Evolutionary conservation across 2,888 invertebrate species (phyloP).

Genomic region (Noctua janthe): DNA sequence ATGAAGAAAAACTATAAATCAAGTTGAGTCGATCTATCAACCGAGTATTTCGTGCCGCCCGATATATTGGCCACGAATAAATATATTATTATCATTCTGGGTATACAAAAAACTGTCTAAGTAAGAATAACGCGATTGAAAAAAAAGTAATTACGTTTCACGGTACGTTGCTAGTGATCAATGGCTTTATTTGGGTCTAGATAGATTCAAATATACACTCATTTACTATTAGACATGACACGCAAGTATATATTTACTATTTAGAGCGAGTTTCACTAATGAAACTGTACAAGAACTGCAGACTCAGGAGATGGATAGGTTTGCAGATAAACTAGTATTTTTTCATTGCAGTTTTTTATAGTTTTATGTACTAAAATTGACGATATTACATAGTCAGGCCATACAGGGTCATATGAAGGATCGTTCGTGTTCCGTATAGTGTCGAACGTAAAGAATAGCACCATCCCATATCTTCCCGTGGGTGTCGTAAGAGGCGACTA

Average conservation of each 20-base stretch:
- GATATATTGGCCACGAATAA: constrained; percentile 38
- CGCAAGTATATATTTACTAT: background rate
- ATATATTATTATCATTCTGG: constrained; percentile 48
- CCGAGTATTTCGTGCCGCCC: constrained; percentile 23
- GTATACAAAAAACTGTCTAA: constrained; percentile 11
- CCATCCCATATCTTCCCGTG: too few relatives aligned
- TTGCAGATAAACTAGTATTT: background rate
- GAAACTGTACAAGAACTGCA: background rate
- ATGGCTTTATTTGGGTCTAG: constrained; percentile 16
- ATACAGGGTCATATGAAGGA: too few relatives aligned
- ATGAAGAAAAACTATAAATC: constrained; percentile 59
- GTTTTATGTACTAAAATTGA: too few relatives aligned
- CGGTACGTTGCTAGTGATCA: constrained; percentile 6
- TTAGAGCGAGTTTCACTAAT: background rate
- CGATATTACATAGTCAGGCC: too few relatives aligned
- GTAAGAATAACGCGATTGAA: constrained; percentile 7
- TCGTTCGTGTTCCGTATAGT: too few relatives aligned
- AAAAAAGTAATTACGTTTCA: constrained; percentile 32
- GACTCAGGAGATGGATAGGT: background rate
- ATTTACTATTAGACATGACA: background rate
- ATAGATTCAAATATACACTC: background rate
- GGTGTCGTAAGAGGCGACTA: too few relatives aligned
- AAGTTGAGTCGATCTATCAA: constrained; percentile 58
- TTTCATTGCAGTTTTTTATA: too few relatives aligned
- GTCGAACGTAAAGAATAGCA: too few relatives aligned